These are phyloP conservation scores for Rhodophaea formosa DNA, from an alignment of 2,888 invertebrate genomes.

Conservation along the genomic window DNA sequence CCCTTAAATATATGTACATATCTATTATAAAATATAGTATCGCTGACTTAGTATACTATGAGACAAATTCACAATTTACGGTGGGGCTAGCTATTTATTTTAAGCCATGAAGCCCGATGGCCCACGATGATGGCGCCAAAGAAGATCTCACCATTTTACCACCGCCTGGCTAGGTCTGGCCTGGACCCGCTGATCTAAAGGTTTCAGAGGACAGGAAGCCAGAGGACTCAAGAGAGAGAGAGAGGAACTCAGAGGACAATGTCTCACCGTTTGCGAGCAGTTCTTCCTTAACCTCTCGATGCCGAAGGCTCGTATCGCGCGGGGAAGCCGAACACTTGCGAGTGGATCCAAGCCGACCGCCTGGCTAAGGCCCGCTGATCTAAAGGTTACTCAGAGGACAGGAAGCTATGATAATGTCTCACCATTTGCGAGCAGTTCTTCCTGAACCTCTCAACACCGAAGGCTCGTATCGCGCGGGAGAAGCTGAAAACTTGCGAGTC, in stretches of 20 bases:
- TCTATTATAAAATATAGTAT: no score
- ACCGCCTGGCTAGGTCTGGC: slow-evolving; percentile 89
- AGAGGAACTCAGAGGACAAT: not conserved
- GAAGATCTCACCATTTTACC: no score
- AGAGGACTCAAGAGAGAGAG: not conserved
- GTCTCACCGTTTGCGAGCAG: slow-evolving; percentile 86
- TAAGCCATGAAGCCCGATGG: no score
- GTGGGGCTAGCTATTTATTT: no score
- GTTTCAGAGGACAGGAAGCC: not conserved
- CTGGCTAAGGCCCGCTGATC: no score
- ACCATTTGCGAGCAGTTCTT: slow-evolving; percentile 92
- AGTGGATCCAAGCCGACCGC: no score
- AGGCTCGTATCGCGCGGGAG: slow-evolving; percentile 92
- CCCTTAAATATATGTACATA: no score
- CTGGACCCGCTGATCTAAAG: slow-evolving; percentile 81
- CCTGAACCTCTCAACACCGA: slow-evolving; percentile 93
- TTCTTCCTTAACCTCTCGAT: slow-evolving; percentile 94
- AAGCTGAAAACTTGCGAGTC: slow-evolving; percentile 94
- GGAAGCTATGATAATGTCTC: slow-evolving; percentile 31
- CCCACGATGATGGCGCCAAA: no score
- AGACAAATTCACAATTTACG: no score
- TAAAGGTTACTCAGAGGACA: not conserved
- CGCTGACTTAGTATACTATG: no score
- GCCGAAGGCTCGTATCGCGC: slow-evolving; percentile 94
- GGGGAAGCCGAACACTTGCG: slow-evolving; percentile 88